phyloP scores from a whole-genome alignment of 2,113 vertebrate species.

The Megalops atlanticus region DNA sequence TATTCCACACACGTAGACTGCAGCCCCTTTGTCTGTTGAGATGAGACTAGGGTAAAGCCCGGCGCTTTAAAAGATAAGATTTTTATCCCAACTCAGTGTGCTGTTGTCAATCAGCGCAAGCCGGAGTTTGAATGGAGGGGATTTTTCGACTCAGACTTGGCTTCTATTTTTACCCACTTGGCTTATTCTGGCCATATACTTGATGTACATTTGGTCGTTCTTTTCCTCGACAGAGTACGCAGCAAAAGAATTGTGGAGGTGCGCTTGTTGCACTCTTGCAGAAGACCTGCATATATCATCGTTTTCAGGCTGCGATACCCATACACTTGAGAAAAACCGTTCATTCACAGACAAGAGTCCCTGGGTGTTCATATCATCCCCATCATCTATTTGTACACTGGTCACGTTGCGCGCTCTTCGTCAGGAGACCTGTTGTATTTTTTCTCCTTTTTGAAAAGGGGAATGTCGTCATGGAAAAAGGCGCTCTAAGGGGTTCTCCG shows the following conservation, averaged over 20 bases:
- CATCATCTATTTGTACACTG: slow-evolving; percentile 64
- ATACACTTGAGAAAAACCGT: neutral
- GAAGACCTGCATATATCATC: neutral
- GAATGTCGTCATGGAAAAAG: slow-evolving; percentile 75
- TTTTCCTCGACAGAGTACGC: slow-evolving; percentile 19
- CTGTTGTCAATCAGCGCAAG: slow-evolving; percentile 58
- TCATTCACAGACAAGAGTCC: slow-evolving; percentile 32
- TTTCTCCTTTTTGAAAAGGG: slow-evolving; percentile 62
- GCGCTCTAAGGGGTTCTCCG: slow-evolving; percentile 35
- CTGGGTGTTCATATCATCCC: slow-evolving; percentile 55
- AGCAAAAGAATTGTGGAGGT: neutral
- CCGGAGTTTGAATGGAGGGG: slow-evolving; percentile 18
- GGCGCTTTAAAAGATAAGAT: slow-evolving; percentile 54
- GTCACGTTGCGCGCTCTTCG: slow-evolving; percentile 67
- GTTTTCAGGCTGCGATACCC: neutral
- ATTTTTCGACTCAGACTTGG: slow-evolving; percentile 22
- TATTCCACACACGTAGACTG: slow-evolving; percentile 73
- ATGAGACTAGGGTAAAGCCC: slow-evolving; percentile 31
- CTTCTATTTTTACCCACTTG: slow-evolving; percentile 56
- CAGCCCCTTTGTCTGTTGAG: slow-evolving; percentile 59
- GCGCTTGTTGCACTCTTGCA: neutral
- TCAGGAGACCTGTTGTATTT: slow-evolving; percentile 47
- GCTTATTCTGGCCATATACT: neutral
- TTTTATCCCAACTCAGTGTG: slow-evolving; percentile 54
- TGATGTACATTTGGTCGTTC: neutral